Percentiles rank a stretch among this genome's conserved stretches.
Conservation (phyloP, 2,113 vertebrate genomes). For the Climacteris rufus region DNA sequence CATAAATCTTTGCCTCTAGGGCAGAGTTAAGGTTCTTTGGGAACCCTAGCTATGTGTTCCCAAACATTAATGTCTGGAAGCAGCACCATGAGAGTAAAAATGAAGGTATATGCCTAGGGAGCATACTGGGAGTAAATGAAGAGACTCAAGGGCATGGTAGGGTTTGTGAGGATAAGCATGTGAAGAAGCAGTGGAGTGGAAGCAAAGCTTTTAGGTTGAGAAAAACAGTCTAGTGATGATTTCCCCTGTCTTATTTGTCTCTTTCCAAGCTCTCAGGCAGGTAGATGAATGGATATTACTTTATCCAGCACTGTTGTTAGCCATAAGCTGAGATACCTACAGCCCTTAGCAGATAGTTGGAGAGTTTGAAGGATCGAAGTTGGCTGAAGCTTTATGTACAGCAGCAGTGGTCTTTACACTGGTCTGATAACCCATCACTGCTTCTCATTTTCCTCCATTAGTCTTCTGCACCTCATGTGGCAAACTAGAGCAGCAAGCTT, state of each 20-base stretch:
- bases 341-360: neutral
- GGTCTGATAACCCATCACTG: neutral
- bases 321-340: neutral
- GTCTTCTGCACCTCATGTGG: neutral
- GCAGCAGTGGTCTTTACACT: neutral
- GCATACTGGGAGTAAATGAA: conserved; percentile 19
- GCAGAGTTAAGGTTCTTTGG: conserved; percentile 47
- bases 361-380: neutral
- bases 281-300: neutral
- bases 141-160: conserved; percentile 20
- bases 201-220: neutral
- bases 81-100: conserved; percentile 31
- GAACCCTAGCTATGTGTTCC: conserved; percentile 41
- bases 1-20: conserved; percentile 53
- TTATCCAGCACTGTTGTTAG: neutral
- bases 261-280: neutral
- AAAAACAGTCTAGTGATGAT: neutral
- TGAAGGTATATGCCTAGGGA: conserved; percentile 3
- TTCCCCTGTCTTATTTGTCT: neutral
- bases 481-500: neutral
- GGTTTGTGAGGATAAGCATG: conserved; percentile 15
- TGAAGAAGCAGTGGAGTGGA: neutral
- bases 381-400: neutral
- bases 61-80: conserved; percentile 62
- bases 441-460: neutral